These are phyloP conservation scores for Drosophila tanythrix DNA, from an alignment of 2,888 invertebrate genomes.

Conservation along the genomic window DNA sequence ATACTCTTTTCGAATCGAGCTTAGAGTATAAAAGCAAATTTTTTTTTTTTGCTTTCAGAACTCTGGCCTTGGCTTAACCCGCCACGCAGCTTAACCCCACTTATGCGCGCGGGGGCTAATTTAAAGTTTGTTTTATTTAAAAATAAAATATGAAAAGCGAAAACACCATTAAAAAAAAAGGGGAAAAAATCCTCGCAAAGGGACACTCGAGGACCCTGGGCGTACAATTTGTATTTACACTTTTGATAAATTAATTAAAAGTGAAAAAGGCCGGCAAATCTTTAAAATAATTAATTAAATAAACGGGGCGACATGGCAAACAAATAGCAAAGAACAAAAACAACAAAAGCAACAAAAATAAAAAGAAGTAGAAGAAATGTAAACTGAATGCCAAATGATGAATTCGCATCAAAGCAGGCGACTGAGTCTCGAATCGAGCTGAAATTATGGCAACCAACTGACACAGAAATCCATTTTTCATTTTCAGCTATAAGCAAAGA, in stretches of 20 bases:
- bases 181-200: slow-evolving; percentile 20
- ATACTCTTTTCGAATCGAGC: neutral
- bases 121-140: slow-evolving; percentile 76
- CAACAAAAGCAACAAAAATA: slow-evolving; percentile 20
- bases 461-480: slow-evolving; percentile 81
- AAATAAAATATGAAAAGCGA: slow-evolving; percentile 63
- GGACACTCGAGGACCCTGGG: slow-evolving; percentile 41
- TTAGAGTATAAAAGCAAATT: neutral
- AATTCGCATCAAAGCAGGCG: slow-evolving; percentile 69
- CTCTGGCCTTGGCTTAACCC: slow-evolving; percentile 66
- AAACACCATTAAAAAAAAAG: slow-evolving; percentile 27
- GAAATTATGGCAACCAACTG: slow-evolving; percentile 79
- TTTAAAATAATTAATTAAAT: slow-evolving; percentile 80
- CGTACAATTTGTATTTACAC: slow-evolving; percentile 67
- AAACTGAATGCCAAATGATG: slow-evolving; percentile 74
- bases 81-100: slow-evolving; percentile 68
- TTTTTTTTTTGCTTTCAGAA: slow-evolving; percentile 43
- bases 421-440: slow-evolving; percentile 52
- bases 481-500: slow-evolving; percentile 67
- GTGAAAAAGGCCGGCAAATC: slow-evolving; percentile 63
- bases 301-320: slow-evolving; percentile 62
- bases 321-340: slow-evolving; percentile 44
- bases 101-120: slow-evolving; percentile 60
- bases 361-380: slow-evolving; percentile 10
- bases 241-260: slow-evolving; percentile 79